Evolutionary conservation across 2,113 vertebrate species (phyloP).

Genomic region (Bothrops jararaca): DNA sequence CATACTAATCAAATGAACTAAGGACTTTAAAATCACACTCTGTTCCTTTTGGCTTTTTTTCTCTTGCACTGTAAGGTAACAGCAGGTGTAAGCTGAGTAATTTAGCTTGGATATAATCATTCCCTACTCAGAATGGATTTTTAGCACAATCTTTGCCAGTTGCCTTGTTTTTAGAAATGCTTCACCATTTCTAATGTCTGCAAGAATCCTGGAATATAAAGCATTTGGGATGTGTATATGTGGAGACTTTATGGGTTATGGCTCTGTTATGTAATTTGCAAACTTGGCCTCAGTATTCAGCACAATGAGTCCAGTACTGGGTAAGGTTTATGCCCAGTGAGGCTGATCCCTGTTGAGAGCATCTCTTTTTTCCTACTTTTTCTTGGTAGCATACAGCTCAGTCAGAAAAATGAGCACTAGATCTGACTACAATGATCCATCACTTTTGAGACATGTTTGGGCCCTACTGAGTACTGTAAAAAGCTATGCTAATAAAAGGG

Average conservation of each 20-base stretch:
- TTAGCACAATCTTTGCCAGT: slow-evolving; percentile 24
- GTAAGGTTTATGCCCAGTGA: neutral
- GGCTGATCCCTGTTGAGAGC: neutral
- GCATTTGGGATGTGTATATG: neutral
- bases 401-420: neutral
- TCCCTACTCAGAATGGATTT: neutral
- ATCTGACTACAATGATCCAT: neutral
- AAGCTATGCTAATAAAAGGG: neutral
- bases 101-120: slow-evolving; percentile 40
- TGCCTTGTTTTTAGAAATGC: slow-evolving; percentile 35
- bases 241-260: neutral
- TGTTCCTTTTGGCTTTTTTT: neutral
- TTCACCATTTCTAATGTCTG: slow-evolving; percentile 7
- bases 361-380: neutral
- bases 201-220: slow-evolving; percentile 2
- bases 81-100: slow-evolving; percentile 13
- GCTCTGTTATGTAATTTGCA: neutral
- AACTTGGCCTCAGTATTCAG: neutral
- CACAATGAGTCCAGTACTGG: neutral
- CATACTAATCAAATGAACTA: slow-evolving; percentile 22
- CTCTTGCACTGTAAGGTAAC: neutral
- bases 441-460: neutral
- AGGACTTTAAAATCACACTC: slow-evolving; percentile 6
- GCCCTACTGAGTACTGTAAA: neutral
- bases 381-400: neutral